Evolutionary conservation across 64 coral and sea anemone genomes (phyloP).

Genomic region (Stichodactyla helianthus): DNA sequence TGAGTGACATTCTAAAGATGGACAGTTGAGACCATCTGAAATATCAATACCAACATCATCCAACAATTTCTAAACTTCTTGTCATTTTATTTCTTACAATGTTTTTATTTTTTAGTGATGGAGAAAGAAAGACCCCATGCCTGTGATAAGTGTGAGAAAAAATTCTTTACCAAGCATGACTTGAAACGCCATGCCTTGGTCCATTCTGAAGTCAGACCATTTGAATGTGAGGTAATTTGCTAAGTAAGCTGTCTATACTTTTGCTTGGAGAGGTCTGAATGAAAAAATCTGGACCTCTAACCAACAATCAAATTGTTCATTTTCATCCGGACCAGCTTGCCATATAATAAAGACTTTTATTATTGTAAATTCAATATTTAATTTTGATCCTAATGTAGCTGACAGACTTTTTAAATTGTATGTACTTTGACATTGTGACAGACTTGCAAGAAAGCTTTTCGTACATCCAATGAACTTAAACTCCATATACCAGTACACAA

Average conservation of each 20-base stretch:
- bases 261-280: not conserved
- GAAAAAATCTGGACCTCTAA: not conserved
- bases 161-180: constrained; percentile 53
- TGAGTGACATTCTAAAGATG: too few species aligned
- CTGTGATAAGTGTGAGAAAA: constrained; percentile 56
- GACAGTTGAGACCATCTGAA: too few species aligned
- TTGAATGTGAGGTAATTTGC: constrained; percentile 10
- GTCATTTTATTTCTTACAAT: not conserved
- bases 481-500: constrained; percentile 70
- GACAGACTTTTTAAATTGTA: not conserved
- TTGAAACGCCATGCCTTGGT: constrained; percentile 33
- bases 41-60: too few species aligned
- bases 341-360: not conserved
- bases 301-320: not conserved
- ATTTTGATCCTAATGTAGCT: not conserved
- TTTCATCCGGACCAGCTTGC: too few species aligned
- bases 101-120: not conserved
- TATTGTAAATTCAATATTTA: too few species aligned
- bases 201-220: constrained; percentile 47
- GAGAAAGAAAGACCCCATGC: constrained; percentile 26
- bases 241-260: not conserved
- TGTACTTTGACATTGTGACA: not conserved
- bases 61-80: too few species aligned
- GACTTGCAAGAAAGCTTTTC: constrained; percentile 77
- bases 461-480: constrained; percentile 70